Conservation (phyloP, 1,140 invertebrate genomes). For the Hydropsyche tenuis region DNA sequence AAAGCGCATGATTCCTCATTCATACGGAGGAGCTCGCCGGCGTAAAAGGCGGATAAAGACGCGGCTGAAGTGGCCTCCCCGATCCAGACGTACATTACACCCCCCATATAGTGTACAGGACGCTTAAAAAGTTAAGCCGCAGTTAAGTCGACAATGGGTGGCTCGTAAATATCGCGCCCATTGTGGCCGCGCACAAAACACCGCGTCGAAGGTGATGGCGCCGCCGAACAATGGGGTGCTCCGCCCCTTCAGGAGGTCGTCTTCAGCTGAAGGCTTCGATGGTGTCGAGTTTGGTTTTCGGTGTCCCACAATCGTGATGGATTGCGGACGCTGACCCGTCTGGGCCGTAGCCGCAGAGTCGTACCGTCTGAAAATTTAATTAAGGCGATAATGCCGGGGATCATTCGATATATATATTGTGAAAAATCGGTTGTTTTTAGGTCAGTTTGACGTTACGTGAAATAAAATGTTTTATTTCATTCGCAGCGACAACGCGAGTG, state of each 20-base stretch:
- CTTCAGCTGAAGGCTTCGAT: no score
- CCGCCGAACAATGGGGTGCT: not conserved
- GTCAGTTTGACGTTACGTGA: constrained; percentile 18
- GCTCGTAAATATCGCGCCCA: constrained; percentile 19
- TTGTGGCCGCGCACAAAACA: constrained; percentile 27
- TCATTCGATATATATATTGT: no score
- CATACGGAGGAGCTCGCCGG: no score
- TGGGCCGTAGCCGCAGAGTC: not conserved
- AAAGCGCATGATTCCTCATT: no score
- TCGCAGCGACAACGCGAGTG: not conserved
- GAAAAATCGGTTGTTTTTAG: not conserved
- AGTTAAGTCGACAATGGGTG: constrained; percentile 22
- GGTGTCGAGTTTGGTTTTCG: not conserved
- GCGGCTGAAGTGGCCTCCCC: no score
- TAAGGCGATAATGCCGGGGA: not conserved
- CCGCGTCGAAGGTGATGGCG: constrained; percentile 4
- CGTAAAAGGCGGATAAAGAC: no score
- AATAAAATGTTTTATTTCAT: constrained; percentile 11
- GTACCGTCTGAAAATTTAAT: not conserved
- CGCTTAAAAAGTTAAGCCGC: constrained; percentile 28
- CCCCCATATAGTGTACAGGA: not conserved
- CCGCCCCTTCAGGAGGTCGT: not conserved
- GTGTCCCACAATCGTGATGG: not conserved
- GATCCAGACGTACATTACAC: no score
- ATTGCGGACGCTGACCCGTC: not conserved